A percentile compares a stretch with the other conserved stretches of the same genome.
Conservation (phyloP, 1,140 invertebrate species). For the Dryas iulia region DNA sequence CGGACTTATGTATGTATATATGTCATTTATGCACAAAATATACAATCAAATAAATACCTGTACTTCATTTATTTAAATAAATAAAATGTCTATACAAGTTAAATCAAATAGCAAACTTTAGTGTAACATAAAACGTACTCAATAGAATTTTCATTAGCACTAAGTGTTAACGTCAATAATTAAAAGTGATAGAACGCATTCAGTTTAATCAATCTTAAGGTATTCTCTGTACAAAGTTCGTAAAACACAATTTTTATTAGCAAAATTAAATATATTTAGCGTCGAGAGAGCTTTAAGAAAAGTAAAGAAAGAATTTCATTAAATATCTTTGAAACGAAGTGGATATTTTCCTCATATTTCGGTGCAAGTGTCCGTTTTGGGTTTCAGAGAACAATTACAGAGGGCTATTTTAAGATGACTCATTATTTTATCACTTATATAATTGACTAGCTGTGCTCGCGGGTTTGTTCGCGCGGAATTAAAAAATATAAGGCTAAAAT, state of each 20-base stretch:
- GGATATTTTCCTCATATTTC: constrained; percentile 5
- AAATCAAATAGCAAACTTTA: background rate
- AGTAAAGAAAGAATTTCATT: constrained; percentile 25
- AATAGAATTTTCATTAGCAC: background rate
- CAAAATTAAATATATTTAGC: constrained; percentile 9
- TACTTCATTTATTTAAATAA: too few relatives aligned
- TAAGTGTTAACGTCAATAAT: background rate
- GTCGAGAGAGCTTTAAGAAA: constrained; percentile 5
- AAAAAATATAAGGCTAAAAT: too few relatives aligned
- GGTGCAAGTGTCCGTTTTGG: background rate
- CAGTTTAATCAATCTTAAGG: constrained; percentile 16
- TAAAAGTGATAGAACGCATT: background rate
- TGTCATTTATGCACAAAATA: too few relatives aligned
- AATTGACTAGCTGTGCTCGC: too few relatives aligned
- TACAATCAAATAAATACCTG: too few relatives aligned
- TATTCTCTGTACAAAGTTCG: constrained; percentile 1
- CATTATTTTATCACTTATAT: too few relatives aligned
- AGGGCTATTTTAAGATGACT: background rate
- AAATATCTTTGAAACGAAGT: constrained; percentile 1
- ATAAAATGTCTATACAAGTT: too few relatives aligned
- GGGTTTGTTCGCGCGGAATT: too few relatives aligned
- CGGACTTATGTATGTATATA: too few relatives aligned
- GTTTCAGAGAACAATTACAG: background rate
- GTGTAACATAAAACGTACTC: background rate
- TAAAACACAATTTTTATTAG: constrained; percentile 2